These are phyloP conservation scores for Capromys pilorides DNA, from an alignment of 2,797 vertebrate species.

Conservation along the genomic window DNA sequence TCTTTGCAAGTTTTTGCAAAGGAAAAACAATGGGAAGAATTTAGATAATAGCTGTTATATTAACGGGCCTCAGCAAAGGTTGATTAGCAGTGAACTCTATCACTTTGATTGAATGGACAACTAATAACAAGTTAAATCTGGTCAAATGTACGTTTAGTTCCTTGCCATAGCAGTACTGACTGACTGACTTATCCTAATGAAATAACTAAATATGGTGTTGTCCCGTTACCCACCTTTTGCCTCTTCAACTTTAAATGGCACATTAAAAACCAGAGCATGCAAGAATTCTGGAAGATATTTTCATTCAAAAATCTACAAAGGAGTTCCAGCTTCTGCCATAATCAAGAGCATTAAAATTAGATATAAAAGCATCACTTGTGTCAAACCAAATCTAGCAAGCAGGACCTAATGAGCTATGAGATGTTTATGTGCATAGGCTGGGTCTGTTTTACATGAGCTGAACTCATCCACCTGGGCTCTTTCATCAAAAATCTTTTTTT, in stretches of 20 bases:
- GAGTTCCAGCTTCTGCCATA: background rate
- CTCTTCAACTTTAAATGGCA: background rate
- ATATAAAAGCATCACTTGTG: background rate
- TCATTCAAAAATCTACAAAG: background rate
- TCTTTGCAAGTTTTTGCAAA: background rate
- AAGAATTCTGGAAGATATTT: background rate
- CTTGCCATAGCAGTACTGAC: background rate
- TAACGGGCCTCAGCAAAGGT: background rate
- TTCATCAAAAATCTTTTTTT: background rate
- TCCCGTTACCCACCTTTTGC: background rate
- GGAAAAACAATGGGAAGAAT: background rate
- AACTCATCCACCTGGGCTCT: background rate
- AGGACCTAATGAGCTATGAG: background rate
- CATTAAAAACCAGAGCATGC: background rate
- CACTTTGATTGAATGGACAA: constrained; percentile 32
- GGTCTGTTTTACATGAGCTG: accelerated
- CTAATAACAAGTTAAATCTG: background rate
- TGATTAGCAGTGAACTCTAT: constrained; percentile 21
- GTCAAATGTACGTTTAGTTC: background rate
- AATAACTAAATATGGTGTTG: background rate
- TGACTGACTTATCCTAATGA: background rate
- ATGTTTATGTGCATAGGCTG: background rate
- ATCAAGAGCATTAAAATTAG: background rate
- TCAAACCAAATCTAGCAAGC: background rate
- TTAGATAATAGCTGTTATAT: background rate